Evolutionary conservation across 2,888 invertebrate species (phyloP), one percentile per base, ranked within the genome.

Genomic region (Amblyteles armatorius): DNA sequence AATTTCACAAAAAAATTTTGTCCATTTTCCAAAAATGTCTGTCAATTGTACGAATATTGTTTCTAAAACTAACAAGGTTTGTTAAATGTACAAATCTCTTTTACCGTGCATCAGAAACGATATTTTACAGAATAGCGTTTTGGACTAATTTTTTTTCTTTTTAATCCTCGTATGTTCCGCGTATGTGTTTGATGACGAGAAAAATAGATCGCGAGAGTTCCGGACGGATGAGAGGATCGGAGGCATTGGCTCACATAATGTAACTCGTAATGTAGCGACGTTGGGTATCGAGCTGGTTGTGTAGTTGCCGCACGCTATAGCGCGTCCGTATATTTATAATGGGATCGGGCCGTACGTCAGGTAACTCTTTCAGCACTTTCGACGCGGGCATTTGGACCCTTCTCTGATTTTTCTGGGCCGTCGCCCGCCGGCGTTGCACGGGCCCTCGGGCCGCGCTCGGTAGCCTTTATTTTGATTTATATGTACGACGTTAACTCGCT

Each of bases 381-480:
- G 48, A 67, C 50, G 55, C 68, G 60, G 29, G 71, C 68, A 74
- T 82, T 81, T 67, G 60, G 74, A 83, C 87, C 85, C 88, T 44
- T 44, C 88, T 86, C 88, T 87, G 90, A 92, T 90, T 90, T 91
- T 92, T 92, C 92, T 90, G 88, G 89, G 85, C 91, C 90, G 90
- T 90, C 90, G 89, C 86, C 84, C 84, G 76, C 29, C 60, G 33
- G 60, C 60, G 60, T 3, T 81, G 19, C 52, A 36, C 74, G 80
- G 48, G 71, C 40, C 78, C 82, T 76, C 76, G 77, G 55, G 78
- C 77, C 87, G 74, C 83, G 87, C 57, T 88, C 0, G 86, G 50
- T 88, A 87, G 89, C 91, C 89, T 93, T 93, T 93, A 93, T 93
- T 93, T 93, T 93, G 93, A 93, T 93, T 93, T 93, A 93, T 93